These are phyloP conservation scores for Rhinophrynus dorsalis DNA, from an alignment of 2,797 vertebrate genomes.

Conservation along the genomic window DNA sequence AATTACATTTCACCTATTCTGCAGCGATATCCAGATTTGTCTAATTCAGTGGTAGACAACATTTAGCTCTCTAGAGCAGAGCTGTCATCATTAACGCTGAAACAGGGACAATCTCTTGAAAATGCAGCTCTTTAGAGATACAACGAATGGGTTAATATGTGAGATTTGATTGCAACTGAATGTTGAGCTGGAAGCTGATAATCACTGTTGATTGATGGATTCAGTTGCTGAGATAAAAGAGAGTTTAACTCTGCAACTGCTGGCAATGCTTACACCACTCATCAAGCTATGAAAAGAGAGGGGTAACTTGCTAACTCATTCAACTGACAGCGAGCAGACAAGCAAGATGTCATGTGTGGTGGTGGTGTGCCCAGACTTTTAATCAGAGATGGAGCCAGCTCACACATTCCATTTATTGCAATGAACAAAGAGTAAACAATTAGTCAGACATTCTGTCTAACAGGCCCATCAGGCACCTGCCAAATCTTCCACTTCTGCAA, in stretches of 20 bases:
- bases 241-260: conserved; percentile 16
- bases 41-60: no score
- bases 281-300: not conserved
- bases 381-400: conserved; percentile 36
- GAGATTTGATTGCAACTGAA: no score
- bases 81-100: no score
- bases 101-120: no score
- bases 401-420: conserved; percentile 43
- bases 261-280: not conserved
- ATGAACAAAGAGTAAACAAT: conserved; percentile 40
- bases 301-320: conserved; percentile 34
- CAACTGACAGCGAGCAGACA: conserved; percentile 29
- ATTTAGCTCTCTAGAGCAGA: no score
- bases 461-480: conserved; percentile 39
- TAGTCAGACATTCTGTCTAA: conserved; percentile 42
- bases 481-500: conserved; percentile 27
- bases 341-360: conserved; percentile 28
- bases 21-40: no score
- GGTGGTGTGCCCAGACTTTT: conserved; percentile 34
- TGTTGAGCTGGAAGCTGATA: conserved; percentile 15
- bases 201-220: not conserved
- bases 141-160: no score
- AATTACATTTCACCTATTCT: no score
- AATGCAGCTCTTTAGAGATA: no score
- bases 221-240: no score